These are phyloP conservation scores for Lampris megalopsis DNA, from an alignment of 2,113 vertebrate species.

Conservation along the genomic window DNA sequence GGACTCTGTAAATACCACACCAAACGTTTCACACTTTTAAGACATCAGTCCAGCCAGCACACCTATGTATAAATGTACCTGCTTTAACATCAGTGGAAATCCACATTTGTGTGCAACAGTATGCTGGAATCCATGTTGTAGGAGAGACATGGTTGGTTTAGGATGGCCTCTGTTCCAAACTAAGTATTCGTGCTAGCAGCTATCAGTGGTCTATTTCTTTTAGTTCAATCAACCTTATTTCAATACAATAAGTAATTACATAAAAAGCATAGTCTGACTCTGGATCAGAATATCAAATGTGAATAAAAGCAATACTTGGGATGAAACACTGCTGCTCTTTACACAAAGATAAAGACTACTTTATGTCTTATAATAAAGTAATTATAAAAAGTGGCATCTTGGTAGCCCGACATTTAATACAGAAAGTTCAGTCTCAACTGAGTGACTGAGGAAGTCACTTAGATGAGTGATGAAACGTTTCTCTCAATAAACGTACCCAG, in stretches of 20 bases:
- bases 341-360: slow-evolving; percentile 48
- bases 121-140: slow-evolving; percentile 46
- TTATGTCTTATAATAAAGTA: slow-evolving; percentile 71
- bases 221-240: slow-evolving; percentile 31
- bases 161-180: slow-evolving; percentile 28
- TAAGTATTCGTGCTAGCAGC: slow-evolving; percentile 8
- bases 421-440: no score
- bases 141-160: slow-evolving; percentile 38
- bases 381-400: slow-evolving; percentile 45
- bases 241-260: slow-evolving; percentile 29
- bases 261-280: slow-evolving; percentile 27
- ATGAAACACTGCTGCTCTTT: slow-evolving; percentile 67
- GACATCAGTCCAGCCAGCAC: slow-evolving; percentile 53
- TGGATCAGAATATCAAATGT: slow-evolving; percentile 48
- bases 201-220: slow-evolving; percentile 29
- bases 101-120: slow-evolving; percentile 47
- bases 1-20: slow-evolving; percentile 79
- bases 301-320: slow-evolving; percentile 45
- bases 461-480: no score
- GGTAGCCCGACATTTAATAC: slow-evolving; percentile 2
- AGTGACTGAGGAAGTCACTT: no score
- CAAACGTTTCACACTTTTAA: slow-evolving; percentile 59
- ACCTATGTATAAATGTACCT: slow-evolving; percentile 64
- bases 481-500: no score
- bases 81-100: slow-evolving; percentile 48